These are phyloP conservation scores for Xenus cinereus DNA, from an alignment of 2,113 vertebrate species.

Conservation along the genomic window DNA sequence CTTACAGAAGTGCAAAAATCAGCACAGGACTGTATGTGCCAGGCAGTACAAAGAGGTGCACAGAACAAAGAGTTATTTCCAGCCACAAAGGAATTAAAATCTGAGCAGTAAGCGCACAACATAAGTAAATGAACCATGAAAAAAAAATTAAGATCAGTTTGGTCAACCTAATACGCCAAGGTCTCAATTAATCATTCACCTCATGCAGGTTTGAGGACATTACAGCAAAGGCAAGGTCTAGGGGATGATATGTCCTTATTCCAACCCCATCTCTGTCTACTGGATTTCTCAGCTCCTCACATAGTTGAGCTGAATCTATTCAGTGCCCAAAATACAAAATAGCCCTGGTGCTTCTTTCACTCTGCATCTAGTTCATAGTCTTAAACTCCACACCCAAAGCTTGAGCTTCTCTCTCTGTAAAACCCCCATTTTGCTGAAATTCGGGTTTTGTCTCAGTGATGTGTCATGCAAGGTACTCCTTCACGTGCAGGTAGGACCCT, in stretches of 20 bases:
- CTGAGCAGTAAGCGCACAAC: not conserved
- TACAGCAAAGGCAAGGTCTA: not conserved
- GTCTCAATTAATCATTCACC: not conserved
- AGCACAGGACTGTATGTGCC: not conserved
- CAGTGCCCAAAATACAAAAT: not conserved
- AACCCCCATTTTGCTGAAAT: not conserved
- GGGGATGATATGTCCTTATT: not conserved
- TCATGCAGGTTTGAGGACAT: not conserved
- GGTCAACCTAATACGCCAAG: not conserved
- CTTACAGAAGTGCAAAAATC: not conserved
- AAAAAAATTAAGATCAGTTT: not conserved
- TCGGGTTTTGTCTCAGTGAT: rapidly evolving
- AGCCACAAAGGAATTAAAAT: not conserved
- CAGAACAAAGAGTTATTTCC: not conserved
- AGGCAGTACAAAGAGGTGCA: not conserved
- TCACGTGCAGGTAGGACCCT: not conserved
- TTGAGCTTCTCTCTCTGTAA: not conserved
- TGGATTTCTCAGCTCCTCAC: not conserved
- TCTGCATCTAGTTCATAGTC: not conserved
- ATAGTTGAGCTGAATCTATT: too few species aligned
- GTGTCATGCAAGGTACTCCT: not conserved
- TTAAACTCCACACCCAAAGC: too few species aligned
- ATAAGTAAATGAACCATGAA: not conserved
- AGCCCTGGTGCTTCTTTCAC: not conserved
- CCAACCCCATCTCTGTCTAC: too few species aligned